phyloP scores from a whole-genome alignment of 2,888 invertebrate species.

The Lochmaea capreae region DNA sequence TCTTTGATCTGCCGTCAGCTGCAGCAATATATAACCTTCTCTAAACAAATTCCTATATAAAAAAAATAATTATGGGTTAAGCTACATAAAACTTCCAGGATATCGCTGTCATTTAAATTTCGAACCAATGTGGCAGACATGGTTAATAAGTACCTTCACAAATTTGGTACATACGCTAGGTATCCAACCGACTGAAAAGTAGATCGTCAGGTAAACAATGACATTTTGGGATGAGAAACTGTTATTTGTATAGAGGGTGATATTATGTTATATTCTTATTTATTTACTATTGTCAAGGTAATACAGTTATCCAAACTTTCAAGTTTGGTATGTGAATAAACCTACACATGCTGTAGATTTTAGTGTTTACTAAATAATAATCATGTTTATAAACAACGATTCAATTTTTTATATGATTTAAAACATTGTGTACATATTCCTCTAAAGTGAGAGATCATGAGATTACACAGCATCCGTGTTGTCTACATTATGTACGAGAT shows the following conservation, averaged over 20 bases:
- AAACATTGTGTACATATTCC: background rate
- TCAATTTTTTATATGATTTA: background rate
- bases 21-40: background rate
- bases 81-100: background rate
- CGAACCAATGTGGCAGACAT: slow-evolving; percentile 17
- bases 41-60: background rate
- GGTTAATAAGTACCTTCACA: slow-evolving; percentile 29
- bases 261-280: background rate
- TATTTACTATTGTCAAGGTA: background rate
- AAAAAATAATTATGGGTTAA: background rate
- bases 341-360: background rate
- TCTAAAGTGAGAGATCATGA: slow-evolving; percentile 22
- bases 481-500: slow-evolving; percentile 5
- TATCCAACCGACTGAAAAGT: slow-evolving; percentile 16
- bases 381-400: background rate
- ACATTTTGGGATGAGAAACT: background rate
- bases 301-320: background rate
- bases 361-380: background rate
- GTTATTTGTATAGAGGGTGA: background rate
- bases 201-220: slow-evolving; percentile 29
- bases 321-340: background rate
- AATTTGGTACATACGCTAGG: slow-evolving; percentile 30
- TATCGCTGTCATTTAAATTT: slow-evolving; percentile 10
- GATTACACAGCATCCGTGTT: slow-evolving; percentile 32
- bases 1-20: slow-evolving; percentile 17